These are phyloP conservation scores for Hoplostethus mediterraneus DNA, from an alignment of 2,797 vertebrate species.

Conservation along the genomic window DNA sequence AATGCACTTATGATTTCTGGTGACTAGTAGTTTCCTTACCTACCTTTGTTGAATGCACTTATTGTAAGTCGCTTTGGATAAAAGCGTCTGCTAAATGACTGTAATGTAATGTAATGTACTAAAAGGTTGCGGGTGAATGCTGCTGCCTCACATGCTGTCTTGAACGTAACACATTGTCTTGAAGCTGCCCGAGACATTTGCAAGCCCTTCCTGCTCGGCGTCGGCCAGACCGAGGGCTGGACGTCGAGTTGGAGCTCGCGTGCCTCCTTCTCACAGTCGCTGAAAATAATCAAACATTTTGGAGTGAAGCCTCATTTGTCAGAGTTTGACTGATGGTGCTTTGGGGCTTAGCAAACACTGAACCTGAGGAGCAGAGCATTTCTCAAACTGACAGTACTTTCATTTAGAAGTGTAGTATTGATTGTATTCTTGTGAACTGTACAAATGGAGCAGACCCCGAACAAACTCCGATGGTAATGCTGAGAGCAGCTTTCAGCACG, in stretches of 20 bases:
- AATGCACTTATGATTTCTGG: too few species aligned
- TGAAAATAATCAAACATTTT: conserved; percentile 30
- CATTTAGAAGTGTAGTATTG: neutral
- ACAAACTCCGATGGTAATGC: neutral
- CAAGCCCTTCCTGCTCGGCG: too few species aligned
- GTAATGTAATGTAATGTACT: too few species aligned
- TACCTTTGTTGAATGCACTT: too few species aligned
- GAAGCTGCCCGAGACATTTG: too few species aligned
- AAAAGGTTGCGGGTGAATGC: too few species aligned
- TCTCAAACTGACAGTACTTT: neutral
- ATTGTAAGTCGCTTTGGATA: too few species aligned
- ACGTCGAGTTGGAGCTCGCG: neutral
- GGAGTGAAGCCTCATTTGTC: conserved; percentile 34
- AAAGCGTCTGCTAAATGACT: too few species aligned
- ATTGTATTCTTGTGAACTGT: too few species aligned
- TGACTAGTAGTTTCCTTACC: too few species aligned
- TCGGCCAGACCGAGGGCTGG: neutral
- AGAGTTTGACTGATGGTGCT: conserved; percentile 12
- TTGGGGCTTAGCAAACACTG: conserved; percentile 7
- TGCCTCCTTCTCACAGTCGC: neutral
- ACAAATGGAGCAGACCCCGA: conserved; percentile 14
- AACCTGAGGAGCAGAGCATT: neutral
- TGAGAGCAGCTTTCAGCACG: conserved; percentile 43
- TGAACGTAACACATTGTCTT: too few species aligned
- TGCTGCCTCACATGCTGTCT: too few species aligned